phyloP scores from a whole-genome alignment of 1,140 invertebrate species.

The Camponotus pennsylvanicus region DNA sequence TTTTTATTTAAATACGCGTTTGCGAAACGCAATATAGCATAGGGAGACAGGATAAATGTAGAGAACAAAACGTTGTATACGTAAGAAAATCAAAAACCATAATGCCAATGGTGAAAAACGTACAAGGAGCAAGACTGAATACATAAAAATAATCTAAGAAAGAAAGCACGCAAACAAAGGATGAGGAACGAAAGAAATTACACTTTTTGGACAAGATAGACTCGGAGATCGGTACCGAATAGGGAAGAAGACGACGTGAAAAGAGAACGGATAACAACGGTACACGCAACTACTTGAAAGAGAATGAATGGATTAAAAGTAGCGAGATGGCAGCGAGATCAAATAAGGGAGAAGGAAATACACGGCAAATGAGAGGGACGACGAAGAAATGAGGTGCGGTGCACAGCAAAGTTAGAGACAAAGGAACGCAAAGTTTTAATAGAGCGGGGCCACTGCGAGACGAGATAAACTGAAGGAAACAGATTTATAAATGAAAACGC shows the following conservation, averaged over 20 bases:
- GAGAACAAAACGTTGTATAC: conserved; percentile 1
- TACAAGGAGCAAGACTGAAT: conserved; percentile 9
- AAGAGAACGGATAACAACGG: conserved; percentile 10
- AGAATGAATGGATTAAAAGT: conserved; percentile 46
- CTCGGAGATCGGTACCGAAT: neutral
- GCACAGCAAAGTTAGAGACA: conserved; percentile 68
- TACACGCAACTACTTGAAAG: conserved; percentile 37
- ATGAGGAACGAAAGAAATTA: neutral
- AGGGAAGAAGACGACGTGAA: neutral
- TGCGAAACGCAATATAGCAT: neutral
- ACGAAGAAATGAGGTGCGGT: conserved; percentile 30
- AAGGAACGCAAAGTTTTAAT: conserved; percentile 61
- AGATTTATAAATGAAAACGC: conserved; percentile 41
- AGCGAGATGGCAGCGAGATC: conserved; percentile 38
- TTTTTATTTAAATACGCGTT: conserved; percentile 34
- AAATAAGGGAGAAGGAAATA: conserved; percentile 36
- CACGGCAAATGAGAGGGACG: conserved; percentile 21
- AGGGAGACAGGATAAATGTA: neutral
- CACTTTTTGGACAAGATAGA: neutral
- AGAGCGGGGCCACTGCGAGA: conserved; percentile 29
- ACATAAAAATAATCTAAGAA: conserved; percentile 18
- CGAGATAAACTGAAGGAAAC: conserved; percentile 50
- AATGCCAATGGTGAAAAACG: conserved; percentile 34
- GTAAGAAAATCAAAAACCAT: conserved; percentile 29
- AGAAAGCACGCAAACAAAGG: neutral